phyloP scores from a whole-genome alignment of 2,888 invertebrate genomes.

The Crocallis elinguaria region DNA sequence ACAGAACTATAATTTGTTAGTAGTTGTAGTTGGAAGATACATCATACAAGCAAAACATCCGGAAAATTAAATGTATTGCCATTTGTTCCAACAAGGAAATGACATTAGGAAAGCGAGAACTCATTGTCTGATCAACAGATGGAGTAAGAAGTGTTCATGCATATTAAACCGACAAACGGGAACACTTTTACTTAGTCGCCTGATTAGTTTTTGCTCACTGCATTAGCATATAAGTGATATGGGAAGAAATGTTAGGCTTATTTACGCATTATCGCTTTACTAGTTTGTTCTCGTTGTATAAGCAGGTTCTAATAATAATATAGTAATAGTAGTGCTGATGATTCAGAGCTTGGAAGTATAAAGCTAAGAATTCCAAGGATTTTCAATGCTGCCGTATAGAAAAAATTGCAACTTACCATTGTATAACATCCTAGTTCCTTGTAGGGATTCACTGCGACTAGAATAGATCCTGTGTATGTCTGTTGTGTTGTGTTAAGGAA shows the following conservation, averaged over 20 bases:
- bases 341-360: too few relatives aligned
- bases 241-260: background rate
- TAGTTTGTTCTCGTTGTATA: too few relatives aligned
- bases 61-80: constrained; percentile 12
- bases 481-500: constrained; percentile 86
- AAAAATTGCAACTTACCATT: constrained; percentile 86
- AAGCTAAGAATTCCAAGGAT: background rate
- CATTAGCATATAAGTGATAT: constrained; percentile 29
- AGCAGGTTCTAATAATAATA: too few relatives aligned
- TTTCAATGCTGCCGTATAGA: background rate
- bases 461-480: constrained; percentile 97
- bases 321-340: too few relatives aligned
- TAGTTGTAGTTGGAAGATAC: too few relatives aligned
- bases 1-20: too few relatives aligned
- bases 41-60: constrained; percentile 10
- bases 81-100: constrained; percentile 35
- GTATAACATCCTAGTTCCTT: constrained; percentile 95
- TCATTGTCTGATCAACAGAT: constrained; percentile 43
- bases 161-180: constrained; percentile 33
- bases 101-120: constrained; percentile 41
- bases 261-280: too few relatives aligned
- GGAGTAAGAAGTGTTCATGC: constrained; percentile 41
- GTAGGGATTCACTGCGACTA: constrained; percentile 97
- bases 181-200: constrained; percentile 44
- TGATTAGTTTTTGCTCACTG: constrained; percentile 27